Base-by-base conservation (phyloP, 2,113 vertebrate species). In the Coreoperca whiteheadi region DNA sequence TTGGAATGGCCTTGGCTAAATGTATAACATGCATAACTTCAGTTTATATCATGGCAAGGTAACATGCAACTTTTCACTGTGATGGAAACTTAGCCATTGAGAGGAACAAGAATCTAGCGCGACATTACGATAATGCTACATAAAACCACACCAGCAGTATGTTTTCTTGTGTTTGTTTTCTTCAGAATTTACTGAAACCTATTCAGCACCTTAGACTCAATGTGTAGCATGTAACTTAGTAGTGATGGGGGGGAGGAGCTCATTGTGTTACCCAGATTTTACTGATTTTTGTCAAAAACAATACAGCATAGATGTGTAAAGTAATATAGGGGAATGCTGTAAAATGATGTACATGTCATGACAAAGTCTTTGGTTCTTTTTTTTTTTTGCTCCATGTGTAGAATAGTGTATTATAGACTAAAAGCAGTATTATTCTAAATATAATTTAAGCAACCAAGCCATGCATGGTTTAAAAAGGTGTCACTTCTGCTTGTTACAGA, bases 341-440 rank as follows among this genome's bases (percentile, higher is more conserved):
- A 96, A 94, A 96, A 95, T 95, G 92, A 94, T 96, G 95, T 96
- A 96, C 94, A 96, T 95, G 94, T 96, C 88, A 91, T 84, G 57
- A 83, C 65, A 74, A 73, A 89, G 84, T 94, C 57, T 92, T 96
- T 89, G 74, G 89, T 91, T 93, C 86, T 82, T 89, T 43, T 79
- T 78, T 88, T 68, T 86, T 88, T 81, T 92, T 83, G 85, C 77
- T 91, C 83, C 85, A 91, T 94, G 91, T 96, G 95, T 96, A 96
- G 94, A 93, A 96, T 96, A 95, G 94, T 97, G 95, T 97, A 96
- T 96, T 93, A 97, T 96, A 97, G 95, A 88, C 91, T 93, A 94
- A 95, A 92, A 90, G 90, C 96, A 97, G 95, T 97, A 93, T 97
- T 96, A 96, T 96, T 96, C 95, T 96, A 95, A 96, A 61, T 96